Evolutionary conservation across 2,113 vertebrate species (phyloP), one percentile per base, ranked within the genome.

Genomic region (Datnioides undecimradiatus): DNA sequence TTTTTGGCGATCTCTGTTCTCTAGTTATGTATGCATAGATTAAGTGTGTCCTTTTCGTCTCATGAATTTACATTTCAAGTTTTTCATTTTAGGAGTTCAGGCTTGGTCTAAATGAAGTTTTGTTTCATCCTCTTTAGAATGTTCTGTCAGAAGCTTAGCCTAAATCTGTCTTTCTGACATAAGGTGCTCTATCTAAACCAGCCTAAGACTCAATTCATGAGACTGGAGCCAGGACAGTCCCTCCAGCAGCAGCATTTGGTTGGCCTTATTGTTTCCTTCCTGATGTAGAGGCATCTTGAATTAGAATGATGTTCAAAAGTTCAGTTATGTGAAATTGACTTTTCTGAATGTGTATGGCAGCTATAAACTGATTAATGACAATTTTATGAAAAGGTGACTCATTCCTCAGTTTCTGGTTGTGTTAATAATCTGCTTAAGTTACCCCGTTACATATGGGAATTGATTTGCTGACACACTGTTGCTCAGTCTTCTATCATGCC

Each of bases 261-360:
- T 72, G 46, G 46, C 7, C 43, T 76, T 80, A 71, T 73, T 78
- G 21, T 54, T 71, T 87, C 77, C 78, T 87, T 87, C 77, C 85
- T 62, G 54, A 34, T 38, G 73, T 7, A 57, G 52, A 69, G 34
- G 31, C 46, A 52, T 81, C 69, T 46, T 74, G 78, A 84, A 84
- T 80, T 54, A 55, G 4, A 87, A 86, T 82, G 10, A 33, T 69
- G 46, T 79, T 75, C 31, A 23, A 5, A 71, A 7, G 11, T 64
- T 59, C 36, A 52, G 36, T 40, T 2, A 48, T 46, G 40, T 54
- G 23, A 6, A 12, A 38, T 51, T 52, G 3, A 40, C 11, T 11
- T 55, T n/a, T 40, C 4, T 21, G 9, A 38, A 27, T 5, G 2
- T n/a, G 2, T 2, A n/a, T 58, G 9, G 9, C 19, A 58, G 19